Percentiles rank a stretch among this genome's conserved stretches.
Evolutionary conservation across 2,888 invertebrate species (phyloP).

Genomic region (Leptopilina myrica): DNA sequence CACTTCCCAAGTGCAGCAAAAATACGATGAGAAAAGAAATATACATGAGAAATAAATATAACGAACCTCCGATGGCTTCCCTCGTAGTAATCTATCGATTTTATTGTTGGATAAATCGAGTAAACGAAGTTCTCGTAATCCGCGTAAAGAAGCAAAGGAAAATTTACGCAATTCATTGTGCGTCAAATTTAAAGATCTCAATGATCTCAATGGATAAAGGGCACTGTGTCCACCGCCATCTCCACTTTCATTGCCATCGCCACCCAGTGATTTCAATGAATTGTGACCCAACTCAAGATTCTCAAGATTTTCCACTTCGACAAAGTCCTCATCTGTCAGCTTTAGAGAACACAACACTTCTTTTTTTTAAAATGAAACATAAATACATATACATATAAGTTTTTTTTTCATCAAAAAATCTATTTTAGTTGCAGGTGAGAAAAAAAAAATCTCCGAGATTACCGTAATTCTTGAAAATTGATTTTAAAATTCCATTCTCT

Average conservation of each 20-base stretch:
- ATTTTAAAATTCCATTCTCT: too few species aligned
- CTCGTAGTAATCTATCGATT: constrained; percentile 79
- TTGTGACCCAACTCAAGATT: constrained; percentile 86
- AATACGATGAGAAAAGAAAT: not conserved
- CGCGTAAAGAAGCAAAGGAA: constrained; percentile 88
- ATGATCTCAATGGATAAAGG: constrained; percentile 82
- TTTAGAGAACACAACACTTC: constrained; percentile 65
- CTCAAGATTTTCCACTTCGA: constrained; percentile 83
- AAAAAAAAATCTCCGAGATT: too few species aligned
- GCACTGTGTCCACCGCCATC: constrained; percentile 81
- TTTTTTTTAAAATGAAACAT: constrained; percentile 10
- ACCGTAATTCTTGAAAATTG: too few species aligned
- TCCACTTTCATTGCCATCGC: constrained; percentile 60
- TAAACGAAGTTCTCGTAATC: constrained; percentile 83
- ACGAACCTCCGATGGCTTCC: constrained; percentile 72
- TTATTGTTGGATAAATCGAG: constrained; percentile 88
- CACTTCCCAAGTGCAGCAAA: not conserved
- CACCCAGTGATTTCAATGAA: constrained; percentile 81
- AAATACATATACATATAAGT: too few species aligned
- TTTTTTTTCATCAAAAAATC: too few species aligned
- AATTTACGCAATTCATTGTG: constrained; percentile 87
- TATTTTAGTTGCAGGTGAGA: too few species aligned
- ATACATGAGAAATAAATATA: not conserved
- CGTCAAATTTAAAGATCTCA: constrained; percentile 85
- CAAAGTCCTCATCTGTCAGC: constrained; percentile 87